These are phyloP conservation scores for Ranitomeya variabilis DNA, from an alignment of 2,113 vertebrate genomes.

Conservation along the genomic window DNA sequence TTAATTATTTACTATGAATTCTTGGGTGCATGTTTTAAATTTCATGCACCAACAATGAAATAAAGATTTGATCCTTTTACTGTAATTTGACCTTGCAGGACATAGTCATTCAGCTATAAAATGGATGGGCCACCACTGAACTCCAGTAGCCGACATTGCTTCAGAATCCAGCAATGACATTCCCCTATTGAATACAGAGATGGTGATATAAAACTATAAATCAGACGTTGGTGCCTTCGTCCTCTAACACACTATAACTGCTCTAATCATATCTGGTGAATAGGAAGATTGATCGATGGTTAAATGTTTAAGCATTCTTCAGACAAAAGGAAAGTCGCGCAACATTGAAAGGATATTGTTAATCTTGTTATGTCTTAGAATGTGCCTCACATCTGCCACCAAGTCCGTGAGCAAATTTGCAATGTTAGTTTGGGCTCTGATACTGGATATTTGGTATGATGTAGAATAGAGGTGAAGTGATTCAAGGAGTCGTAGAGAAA, in stretches of 20 bases:
- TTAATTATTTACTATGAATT: neutral
- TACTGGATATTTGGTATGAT: conserved; percentile 35
- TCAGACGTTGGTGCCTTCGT: conserved; percentile 5
- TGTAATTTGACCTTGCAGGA: conserved; percentile 42
- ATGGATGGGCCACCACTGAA: conserved; percentile 38
- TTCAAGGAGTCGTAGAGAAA: conserved; percentile 30
- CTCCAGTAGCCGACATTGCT: conserved; percentile 7
- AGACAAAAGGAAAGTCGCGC: conserved; percentile 7
- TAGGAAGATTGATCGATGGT: conserved; percentile 45
- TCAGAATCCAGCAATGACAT: conserved; percentile 22
- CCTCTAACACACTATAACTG: conserved; percentile 35
- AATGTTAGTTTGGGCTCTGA: conserved; percentile 33
- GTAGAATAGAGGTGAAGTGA: conserved; percentile 48
- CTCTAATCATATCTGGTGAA: conserved; percentile 50
- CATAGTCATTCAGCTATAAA: conserved; percentile 45
- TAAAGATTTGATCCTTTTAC: neutral
- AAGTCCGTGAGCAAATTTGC: conserved; percentile 46
- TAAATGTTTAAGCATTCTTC: conserved; percentile 15
- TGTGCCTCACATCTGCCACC: conserved; percentile 33
- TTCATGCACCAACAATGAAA: neutral
- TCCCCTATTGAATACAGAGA: neutral
- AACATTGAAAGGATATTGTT: conserved; percentile 53
- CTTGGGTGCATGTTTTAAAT: neutral
- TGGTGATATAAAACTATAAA: conserved; percentile 27
- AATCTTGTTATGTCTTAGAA: conserved; percentile 33